phyloP scores from a whole-genome alignment of 2,888 invertebrate species.

The Chymomyza procnemis region DNA sequence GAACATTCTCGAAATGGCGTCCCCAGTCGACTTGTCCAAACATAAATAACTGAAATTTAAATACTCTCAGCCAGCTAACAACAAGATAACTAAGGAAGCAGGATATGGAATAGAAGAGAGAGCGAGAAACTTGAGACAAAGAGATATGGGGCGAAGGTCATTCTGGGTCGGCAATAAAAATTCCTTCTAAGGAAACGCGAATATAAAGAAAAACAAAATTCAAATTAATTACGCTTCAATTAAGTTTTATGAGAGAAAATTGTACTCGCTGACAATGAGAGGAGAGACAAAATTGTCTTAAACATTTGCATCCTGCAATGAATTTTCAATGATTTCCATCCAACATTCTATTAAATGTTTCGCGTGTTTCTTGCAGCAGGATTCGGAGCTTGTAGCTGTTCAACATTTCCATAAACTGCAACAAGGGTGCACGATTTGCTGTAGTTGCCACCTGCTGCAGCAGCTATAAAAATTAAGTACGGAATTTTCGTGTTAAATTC shows the following conservation, averaged over 20 bases:
- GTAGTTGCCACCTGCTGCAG: not conserved
- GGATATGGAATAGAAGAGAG: not conserved
- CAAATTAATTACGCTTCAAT: constrained; percentile 39
- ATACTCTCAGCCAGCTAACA: constrained; percentile 15
- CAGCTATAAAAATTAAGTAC: constrained; percentile 25
- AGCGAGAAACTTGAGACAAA: not conserved
- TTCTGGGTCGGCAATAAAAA: constrained; percentile 36
- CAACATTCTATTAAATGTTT: constrained; percentile 4
- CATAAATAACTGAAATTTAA: constrained; percentile 34
- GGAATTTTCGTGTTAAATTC: constrained; percentile 30
- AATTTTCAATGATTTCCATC: constrained; percentile 28
- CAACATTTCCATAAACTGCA: constrained; percentile 11
- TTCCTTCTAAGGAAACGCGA: constrained; percentile 1
- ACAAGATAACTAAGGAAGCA: not conserved
- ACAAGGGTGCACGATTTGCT: constrained; percentile 9
- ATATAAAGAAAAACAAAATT: constrained; percentile 3
- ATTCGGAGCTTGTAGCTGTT: not conserved
- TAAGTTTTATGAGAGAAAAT: not conserved
- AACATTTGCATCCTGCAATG: not conserved
- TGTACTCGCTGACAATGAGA: not conserved
- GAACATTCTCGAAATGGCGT: constrained; percentile 8
- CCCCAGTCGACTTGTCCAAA: constrained; percentile 7
- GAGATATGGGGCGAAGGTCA: constrained; percentile 16
- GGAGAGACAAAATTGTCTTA: not conserved
- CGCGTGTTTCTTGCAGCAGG: no score